phyloP scores from a whole-genome alignment of 64 coral and sea anemone genomes.

The Trachythela sp. region DNA sequence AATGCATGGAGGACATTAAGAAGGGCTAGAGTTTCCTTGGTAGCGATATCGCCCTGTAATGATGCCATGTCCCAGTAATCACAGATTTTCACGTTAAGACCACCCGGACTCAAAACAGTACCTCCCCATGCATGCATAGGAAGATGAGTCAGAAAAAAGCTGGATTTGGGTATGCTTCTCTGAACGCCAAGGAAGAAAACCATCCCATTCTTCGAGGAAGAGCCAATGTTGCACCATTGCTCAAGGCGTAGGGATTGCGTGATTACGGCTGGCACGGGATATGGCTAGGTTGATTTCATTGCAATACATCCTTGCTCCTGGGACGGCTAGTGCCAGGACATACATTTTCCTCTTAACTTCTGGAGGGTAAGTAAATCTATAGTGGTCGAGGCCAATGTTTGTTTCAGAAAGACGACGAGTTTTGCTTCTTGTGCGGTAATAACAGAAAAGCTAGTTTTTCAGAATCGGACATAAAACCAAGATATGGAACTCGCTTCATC shows the following conservation, averaged over 20 bases:
- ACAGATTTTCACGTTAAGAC: not conserved
- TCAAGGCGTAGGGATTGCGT: slow-evolving; percentile 4
- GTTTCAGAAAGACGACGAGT: not conserved
- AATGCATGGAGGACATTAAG: slow-evolving; percentile 14
- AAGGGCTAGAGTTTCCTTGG: slow-evolving; percentile 21
- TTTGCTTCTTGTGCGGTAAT: not conserved
- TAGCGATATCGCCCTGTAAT: not conserved
- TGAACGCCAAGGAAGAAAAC: not conserved
- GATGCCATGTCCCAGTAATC: too few species aligned
- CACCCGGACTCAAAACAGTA: not conserved
- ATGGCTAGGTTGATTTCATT: not conserved
- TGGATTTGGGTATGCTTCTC: not conserved
- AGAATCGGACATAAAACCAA: slow-evolving; percentile 18
- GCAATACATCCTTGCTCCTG: slow-evolving; percentile 28
- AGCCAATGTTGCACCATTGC: slow-evolving; percentile 7
- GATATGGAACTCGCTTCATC: not conserved
- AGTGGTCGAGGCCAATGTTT: not conserved
- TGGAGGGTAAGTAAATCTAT: not conserved
- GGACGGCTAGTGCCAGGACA: slow-evolving; percentile 22
- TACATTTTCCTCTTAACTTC: not conserved
- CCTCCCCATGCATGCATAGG: not conserved
- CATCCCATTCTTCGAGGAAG: not conserved
- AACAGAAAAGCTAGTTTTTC: not conserved
- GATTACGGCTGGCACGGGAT: not conserved
- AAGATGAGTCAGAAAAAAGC: not conserved